phyloP scores from a whole-genome alignment of 2,888 invertebrate genomes.

The Chrysolina haemoptera region DNA sequence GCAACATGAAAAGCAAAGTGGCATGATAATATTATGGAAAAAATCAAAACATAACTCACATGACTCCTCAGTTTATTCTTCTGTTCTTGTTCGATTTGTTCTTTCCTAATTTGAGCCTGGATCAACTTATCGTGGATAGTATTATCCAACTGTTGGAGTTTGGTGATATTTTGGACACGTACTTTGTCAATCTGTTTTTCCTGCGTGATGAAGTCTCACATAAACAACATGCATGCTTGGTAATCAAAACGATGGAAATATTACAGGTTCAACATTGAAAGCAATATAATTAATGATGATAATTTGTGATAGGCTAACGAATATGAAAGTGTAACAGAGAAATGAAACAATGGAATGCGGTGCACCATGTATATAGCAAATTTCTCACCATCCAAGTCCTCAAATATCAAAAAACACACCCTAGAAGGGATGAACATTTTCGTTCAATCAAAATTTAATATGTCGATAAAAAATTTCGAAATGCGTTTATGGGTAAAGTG shows the following conservation, averaged over 20 bases:
- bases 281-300: not conserved
- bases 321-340: not conserved
- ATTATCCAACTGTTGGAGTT: constrained; percentile 79
- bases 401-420: no score
- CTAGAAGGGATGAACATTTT: no score
- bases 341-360: not conserved
- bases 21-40: not conserved
- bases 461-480: no score
- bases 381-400: not conserved
- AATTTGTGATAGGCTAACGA: not conserved
- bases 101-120: constrained; percentile 80
- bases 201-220: constrained; percentile 69
- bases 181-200: constrained; percentile 84
- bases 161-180: constrained; percentile 78
- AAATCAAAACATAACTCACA: constrained; percentile 73
- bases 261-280: not conserved
- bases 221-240: constrained; percentile 58
- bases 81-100: constrained; percentile 82
- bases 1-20: not conserved
- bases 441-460: no score
- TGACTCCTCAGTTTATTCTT: constrained; percentile 84
- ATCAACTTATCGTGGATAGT: constrained; percentile 81
- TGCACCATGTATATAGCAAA: not conserved
- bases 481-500: no score
- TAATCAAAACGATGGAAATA: constrained; percentile 41